Conservation (phyloP, 2,888 invertebrate genomes). For the Oxyscelio sp. region DNA sequence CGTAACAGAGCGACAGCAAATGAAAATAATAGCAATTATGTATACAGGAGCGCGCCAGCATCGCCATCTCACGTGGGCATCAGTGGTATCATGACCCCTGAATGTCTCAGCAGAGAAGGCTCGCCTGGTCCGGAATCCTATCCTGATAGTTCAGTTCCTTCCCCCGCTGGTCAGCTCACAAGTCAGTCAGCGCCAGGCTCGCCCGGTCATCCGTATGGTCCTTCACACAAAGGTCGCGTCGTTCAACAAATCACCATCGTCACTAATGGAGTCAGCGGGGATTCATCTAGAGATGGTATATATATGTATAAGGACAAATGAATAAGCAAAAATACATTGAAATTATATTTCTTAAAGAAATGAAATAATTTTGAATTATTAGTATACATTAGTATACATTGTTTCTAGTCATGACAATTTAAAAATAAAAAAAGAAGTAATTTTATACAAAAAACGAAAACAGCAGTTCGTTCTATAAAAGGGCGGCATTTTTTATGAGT, state of each 20-base stretch:
- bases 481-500: too few relatives aligned
- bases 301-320: too few relatives aligned
- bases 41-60: constrained; percentile 96
- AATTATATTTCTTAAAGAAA: too few relatives aligned
- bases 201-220: constrained; percentile 89
- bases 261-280: constrained; percentile 86
- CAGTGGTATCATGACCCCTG: constrained; percentile 95
- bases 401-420: too few relatives aligned
- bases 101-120: constrained; percentile 96
- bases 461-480: too few relatives aligned
- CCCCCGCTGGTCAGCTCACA: constrained; percentile 89
- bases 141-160: constrained; percentile 89
- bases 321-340: too few relatives aligned
- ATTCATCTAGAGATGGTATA: constrained; percentile 87
- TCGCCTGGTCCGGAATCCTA: constrained; percentile 95
- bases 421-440: too few relatives aligned
- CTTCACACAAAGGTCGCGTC: constrained; percentile 85
- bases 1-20: too few relatives aligned
- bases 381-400: too few relatives aligned
- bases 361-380: too few relatives aligned
- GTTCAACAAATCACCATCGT: constrained; percentile 88
- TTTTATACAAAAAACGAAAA: too few relatives aligned
- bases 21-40: too few relatives aligned
- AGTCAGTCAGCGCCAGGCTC: constrained; percentile 92
- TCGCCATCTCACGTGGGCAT: constrained; percentile 97